Evolutionary conservation across 2,113 vertebrate genomes (phyloP), one percentile per base, ranked within the genome.

Genomic region (Nyctereutes procyonoides): DNA sequence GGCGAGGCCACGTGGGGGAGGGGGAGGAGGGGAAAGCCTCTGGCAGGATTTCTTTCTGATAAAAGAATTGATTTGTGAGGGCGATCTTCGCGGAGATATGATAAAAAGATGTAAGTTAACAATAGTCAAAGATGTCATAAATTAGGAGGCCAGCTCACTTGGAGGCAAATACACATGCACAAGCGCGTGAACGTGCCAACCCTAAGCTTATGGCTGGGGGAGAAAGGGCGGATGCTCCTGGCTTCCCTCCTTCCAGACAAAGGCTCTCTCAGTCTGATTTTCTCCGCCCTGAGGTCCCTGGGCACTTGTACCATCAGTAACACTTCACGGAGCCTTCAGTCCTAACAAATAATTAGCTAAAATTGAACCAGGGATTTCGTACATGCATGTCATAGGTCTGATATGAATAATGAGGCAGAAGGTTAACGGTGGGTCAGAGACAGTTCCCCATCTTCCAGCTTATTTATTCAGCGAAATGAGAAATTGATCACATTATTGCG

Each of bases 401-500:
- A 99, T 99, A 99, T 99, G 99, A 99, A 99, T 99, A 99, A 99
- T 99, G 99, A 99, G 99, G 98, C 95, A 58, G 98, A 98, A 99
- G 99, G 99, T 99, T 99, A 99, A 99, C 99, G 73, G 98, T 79
- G 69, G 99, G 99, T 99, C 99, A 99, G 98, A 98, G 98, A 98
- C 98, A 98, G 98, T 98, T 99, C 99, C 99, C 99, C 98, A 98
- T 99, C 99, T 99, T 99, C 99, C 99, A 99, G 99, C 99, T 99
- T 99, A 99, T 99, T 99, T 99, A 99, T 99, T 99, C 99, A 99
- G 99, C 96, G 99, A 99, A 99, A 99, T 99, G 99, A 99, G 99
- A 99, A 99, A 99, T 99, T 99, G 99, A 99, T 99, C 99, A 99
- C 99, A 99, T 99, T 99, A 99, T 99, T 99, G 99, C 98, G 98